Percentiles rank a stretch among this genome's conserved stretches.
These are phyloP conservation scores for Ptychodera flava DNA, from an alignment of 35 echinoderm and acorn worm species.

Conservation along the genomic window DNA sequence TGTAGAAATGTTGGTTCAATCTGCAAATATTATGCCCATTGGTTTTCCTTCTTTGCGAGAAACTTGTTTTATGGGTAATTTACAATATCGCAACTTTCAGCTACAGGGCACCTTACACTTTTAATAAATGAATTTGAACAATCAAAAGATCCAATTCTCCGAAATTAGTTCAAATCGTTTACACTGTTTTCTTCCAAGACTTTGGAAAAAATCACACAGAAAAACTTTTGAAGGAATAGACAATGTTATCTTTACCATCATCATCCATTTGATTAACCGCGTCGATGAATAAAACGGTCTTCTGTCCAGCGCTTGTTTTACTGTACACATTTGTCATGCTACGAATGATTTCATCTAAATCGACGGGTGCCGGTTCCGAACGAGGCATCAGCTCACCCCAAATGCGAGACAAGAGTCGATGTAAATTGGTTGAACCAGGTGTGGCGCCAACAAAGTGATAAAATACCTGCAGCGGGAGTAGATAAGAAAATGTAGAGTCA, in stretches of 20 bases:
- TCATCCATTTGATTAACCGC: not conserved
- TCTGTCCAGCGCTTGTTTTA: not conserved
- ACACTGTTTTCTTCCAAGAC: no score
- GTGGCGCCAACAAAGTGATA: constrained; percentile 95
- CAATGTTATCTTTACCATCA: not conserved
- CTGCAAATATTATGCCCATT: no score
- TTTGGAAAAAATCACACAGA: no score
- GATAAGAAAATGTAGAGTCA: no score
- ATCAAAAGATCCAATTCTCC: no score
- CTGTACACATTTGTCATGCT: not conserved
- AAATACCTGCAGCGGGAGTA: constrained; percentile 94
- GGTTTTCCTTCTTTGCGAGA: no score
- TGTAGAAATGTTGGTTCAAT: no score
- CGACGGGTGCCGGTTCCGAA: not conserved
- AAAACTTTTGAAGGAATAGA: not conserved
- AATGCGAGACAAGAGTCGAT: not conserved
- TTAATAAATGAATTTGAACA: no score
- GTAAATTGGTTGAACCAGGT: constrained; percentile 60
- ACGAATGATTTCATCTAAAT: not conserved
- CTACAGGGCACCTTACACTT: no score
- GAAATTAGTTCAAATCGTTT: no score
- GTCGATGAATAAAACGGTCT: not conserved
- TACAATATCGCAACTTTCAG: no score
- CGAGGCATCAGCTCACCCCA: not conserved
- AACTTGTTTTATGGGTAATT: no score